phyloP scores from a whole-genome alignment of 2,797 vertebrate species.

The Eidolon dupreanum region DNA sequence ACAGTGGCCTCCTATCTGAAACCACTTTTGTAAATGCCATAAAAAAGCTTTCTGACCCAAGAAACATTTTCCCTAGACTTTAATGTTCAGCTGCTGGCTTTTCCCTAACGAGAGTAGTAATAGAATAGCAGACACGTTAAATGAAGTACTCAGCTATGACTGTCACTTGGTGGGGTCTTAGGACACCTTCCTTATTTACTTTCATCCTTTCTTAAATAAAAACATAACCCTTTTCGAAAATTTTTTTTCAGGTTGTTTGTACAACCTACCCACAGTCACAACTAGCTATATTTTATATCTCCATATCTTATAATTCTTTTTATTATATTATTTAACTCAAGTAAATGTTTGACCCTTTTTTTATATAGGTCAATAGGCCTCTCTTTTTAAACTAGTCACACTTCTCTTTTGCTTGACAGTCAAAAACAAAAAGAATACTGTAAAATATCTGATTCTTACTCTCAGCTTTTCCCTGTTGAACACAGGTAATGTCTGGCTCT shows the following conservation, averaged over 20 bases:
- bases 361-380: background rate
- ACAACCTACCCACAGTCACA: background rate
- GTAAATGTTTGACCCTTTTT: constrained; percentile 16
- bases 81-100: background rate
- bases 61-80: background rate
- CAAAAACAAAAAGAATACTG: background rate
- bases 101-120: background rate
- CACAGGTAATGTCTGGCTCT: background rate
- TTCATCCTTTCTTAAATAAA: background rate
- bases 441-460: background rate
- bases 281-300: background rate
- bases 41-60: background rate
- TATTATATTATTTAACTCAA: constrained; percentile 36
- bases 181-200: background rate
- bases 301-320: background rate
- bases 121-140: background rate
- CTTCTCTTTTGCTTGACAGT: constrained; percentile 5
- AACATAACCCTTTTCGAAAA: background rate
- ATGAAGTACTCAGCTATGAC: background rate
- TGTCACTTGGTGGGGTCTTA: background rate
- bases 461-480: background rate
- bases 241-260: background rate
- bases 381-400: background rate
- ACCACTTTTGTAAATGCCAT: background rate
- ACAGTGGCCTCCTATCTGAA: background rate